phyloP scores from a whole-genome alignment of 2,888 invertebrate genomes.

The Micoletzkya japonica region DNA sequence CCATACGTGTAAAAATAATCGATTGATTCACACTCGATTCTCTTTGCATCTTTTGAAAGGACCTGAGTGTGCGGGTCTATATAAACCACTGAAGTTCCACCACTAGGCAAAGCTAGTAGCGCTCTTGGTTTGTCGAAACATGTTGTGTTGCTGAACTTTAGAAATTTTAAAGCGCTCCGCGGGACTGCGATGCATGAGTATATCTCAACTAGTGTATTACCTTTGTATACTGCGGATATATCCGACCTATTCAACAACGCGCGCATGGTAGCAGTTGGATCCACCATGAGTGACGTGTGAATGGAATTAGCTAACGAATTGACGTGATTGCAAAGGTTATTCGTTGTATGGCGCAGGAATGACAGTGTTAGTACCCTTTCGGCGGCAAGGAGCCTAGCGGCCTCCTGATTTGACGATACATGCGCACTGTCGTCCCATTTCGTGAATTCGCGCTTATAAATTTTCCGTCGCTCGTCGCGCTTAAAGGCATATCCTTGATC shows the following conservation, averaged over 20 bases:
- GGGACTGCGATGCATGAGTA: not conserved
- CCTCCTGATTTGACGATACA: constrained; percentile 1
- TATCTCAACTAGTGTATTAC: not conserved
- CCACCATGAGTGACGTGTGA: not conserved
- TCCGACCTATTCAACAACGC: not conserved
- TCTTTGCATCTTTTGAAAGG: not conserved
- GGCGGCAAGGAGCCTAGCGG: not conserved
- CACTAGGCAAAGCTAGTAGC: not conserved
- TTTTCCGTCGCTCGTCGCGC: not conserved
- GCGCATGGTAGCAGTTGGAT: not conserved
- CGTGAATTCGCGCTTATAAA: not conserved
- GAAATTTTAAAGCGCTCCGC: not conserved
- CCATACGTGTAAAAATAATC: not conserved
- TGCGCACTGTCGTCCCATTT: not conserved
- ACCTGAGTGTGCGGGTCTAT: not conserved
- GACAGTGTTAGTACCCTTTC: not conserved
- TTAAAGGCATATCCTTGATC: not conserved
- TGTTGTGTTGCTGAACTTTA: not conserved
- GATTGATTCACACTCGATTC: not conserved
- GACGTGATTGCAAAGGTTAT: not conserved
- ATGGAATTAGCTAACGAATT: not conserved
- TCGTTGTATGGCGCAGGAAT: not conserved
- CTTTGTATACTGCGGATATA: not conserved
- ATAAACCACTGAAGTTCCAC: not conserved
- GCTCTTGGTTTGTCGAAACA: constrained; percentile 8